Evolutionary conservation across 2,113 vertebrate species (phyloP), one percentile per base, ranked within the genome.

Genomic region (Ginglymostoma cirratum): DNA sequence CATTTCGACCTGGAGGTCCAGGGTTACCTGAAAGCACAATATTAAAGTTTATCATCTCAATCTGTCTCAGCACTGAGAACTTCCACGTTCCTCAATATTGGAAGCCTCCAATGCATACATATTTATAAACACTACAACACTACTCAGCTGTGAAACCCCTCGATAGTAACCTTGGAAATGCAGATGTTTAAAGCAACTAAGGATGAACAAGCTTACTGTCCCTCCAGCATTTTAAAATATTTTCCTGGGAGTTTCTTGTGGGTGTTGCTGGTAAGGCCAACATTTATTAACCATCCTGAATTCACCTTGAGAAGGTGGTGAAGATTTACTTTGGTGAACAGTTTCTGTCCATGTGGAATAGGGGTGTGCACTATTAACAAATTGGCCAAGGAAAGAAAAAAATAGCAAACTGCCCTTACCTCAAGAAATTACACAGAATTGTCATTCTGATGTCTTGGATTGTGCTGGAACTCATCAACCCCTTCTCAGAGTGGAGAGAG

Each of bases 1-100:
- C 78, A 27, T 27, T 14, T 52, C 15, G 5, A 42, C 98, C 98
- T 17, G 96, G 96, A 67, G 97, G 97, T 96, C 98, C 98, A 94
- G 96, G 95, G 72, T 93, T 96, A 90, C 98, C 98, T 96, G 95
- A 21, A 70, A 89, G 30, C 65, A 96, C 94, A 45, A 95, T 48
- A 95, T 72, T 70, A 70, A 27, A 52, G 1, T 24, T 70, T 76
- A 52, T 72, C 69, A 95, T 30, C 70, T 94, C 66, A 42, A 27
- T 42, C 38, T n/a, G 45, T 23, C 19, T 45, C 24, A 48, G 66
- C 67, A 95, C 45, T 72, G 42, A 34, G 65, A 12, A 48, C 42
- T 17, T 72, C 42, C 15, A 24, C 15, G 45, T 1, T 52, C 14
- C 93, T 70, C 38, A 65, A 93, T 3, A 38, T 19, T 38, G 89